Evolutionary conservation across 2,113 vertebrate genomes (phyloP).

Genomic region (Candoia aspera): DNA sequence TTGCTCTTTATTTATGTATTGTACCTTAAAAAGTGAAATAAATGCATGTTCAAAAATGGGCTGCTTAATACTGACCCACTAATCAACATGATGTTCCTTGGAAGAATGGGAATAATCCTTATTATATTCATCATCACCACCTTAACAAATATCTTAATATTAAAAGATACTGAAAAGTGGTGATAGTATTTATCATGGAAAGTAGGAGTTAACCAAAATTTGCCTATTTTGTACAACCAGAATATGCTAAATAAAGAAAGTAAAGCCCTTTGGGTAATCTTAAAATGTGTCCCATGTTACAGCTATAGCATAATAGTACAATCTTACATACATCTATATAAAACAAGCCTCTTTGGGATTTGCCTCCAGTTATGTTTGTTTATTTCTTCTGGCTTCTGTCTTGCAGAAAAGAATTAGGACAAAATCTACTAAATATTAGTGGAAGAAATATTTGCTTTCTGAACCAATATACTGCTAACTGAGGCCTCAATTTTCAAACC

Average conservation of each 20-base stretch:
- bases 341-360: background rate
- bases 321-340: no score
- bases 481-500: background rate
- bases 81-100: no score
- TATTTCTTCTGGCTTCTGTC: background rate
- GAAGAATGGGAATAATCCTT: background rate
- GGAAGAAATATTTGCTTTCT: background rate
- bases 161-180: background rate
- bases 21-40: background rate
- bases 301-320: background rate
- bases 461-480: background rate
- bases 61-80: background rate
- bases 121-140: background rate
- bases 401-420: background rate
- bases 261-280: background rate
- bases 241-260: background rate
- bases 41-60: background rate
- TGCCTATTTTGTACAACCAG: background rate
- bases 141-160: background rate
- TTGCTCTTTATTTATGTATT: background rate
- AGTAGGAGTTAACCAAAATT: background rate
- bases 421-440: background rate
- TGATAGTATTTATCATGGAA: background rate
- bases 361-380: background rate
- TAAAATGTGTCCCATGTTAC: background rate